Evolutionary conservation across 2,113 vertebrate genomes (phyloP), one percentile per base, ranked within the genome.

Genomic region (Butorides virescens): DNA sequence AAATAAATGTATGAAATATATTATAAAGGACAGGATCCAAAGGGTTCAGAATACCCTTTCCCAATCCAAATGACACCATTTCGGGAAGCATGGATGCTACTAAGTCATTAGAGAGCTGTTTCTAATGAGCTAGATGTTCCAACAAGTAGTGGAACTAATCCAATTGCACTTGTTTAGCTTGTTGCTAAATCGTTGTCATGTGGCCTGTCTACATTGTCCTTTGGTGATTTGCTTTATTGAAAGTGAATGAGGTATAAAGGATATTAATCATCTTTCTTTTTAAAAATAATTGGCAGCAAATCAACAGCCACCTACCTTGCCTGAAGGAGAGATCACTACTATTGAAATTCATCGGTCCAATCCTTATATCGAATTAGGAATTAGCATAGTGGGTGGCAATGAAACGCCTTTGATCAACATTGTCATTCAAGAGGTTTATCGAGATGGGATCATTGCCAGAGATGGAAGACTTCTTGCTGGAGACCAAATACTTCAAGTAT

Each of bases 391-490:
- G 29, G 99, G 99, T 58, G 99, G 99, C 90, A 99, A 99, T 55
- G 99, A 99, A 98, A 99, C 99, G 1, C 99, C 99, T 53, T 98
- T 99, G 97, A 99, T 99, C 96, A 99, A 99, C 98, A 98, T 99
- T 65, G 99, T 99, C 93, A 99, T 99, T 97, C 99, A 99, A 93
- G 99, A 99, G 88, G 99, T 99, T 93, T 99, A 99, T 98, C 98
- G 99, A 32, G 99, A 99, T 50, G 99, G 99, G 32, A 98, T 99
- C 91, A 99, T 99, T 53, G 99, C 99, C 91, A 98, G 98, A 95
- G 99, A 99, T 29, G 99, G 99, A 95, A 98, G 99, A 96, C 99
- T 99, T 91, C 98, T 99, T 94, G 99, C 99, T 68, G 99, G 99
- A 80, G 99, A 99, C 98, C 99, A 99, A 96, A 99, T 99, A 96